phyloP scores from a whole-genome alignment of 2,113 vertebrate genomes.

The Chaenocephalus aceratus region DNA sequence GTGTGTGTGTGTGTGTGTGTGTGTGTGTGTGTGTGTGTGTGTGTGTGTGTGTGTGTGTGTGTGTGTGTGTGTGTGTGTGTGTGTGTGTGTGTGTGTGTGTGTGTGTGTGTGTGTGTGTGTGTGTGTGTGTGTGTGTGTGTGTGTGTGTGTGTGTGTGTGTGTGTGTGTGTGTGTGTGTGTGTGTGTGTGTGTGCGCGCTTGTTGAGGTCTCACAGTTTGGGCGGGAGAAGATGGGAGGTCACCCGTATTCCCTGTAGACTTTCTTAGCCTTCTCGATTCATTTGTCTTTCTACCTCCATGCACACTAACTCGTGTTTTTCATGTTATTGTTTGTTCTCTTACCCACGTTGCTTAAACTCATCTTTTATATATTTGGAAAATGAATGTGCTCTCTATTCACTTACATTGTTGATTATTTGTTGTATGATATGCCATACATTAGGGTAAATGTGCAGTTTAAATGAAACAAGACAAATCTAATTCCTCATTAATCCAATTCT shows the following conservation, averaged over 20 bases:
- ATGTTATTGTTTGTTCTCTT: constrained; percentile 37
- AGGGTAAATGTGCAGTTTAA: neutral
- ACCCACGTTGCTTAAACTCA: constrained; percentile 33
- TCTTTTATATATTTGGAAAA: constrained; percentile 29
- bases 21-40: too few relatives aligned
- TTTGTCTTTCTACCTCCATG: constrained; percentile 33
- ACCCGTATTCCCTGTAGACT: constrained; percentile 38
- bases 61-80: neutral
- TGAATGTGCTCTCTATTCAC: neutral
- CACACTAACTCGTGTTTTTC: neutral
- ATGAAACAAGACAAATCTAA: neutral
- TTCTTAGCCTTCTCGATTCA: constrained; percentile 47
- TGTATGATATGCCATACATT: neutral
- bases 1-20: neutral
- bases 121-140: neutral
- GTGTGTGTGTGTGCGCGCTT: neutral
- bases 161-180: neutral
- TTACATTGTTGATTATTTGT: neutral
- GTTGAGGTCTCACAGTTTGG: constrained; percentile 44
- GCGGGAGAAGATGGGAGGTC: constrained; percentile 45
- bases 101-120: too few relatives aligned
- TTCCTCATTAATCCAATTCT: neutral
- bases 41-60: neutral
- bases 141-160: too few relatives aligned
- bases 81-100: neutral